Conservation (phyloP, 2,888 invertebrate genomes). For the Prosopocoilus inquinatus region DNA sequence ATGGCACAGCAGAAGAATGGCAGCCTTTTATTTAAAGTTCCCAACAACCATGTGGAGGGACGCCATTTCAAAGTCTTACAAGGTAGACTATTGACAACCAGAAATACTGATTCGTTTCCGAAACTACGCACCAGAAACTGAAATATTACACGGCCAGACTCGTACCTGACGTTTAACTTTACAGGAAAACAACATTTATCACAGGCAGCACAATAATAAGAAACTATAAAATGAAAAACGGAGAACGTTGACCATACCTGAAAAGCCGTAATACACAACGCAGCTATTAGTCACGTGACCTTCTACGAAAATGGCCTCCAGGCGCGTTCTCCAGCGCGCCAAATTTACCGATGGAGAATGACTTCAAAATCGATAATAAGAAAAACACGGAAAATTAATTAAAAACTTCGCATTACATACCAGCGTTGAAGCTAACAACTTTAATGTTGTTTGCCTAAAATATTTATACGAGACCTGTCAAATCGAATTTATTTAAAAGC, state of each 20-base stretch:
- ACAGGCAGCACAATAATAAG: conserved; percentile 24
- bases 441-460: not conserved
- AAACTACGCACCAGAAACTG: not conserved
- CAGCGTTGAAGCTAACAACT: not conserved
- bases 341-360: conserved; percentile 18
- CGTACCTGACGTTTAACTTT: conserved; percentile 4
- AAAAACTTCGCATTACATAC: not conserved
- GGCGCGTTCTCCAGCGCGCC: conserved; percentile 21
- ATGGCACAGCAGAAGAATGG: not conserved
- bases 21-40: conserved; percentile 27
- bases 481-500: not conserved
- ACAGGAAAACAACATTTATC: conserved; percentile 16
- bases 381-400: conserved; percentile 12
- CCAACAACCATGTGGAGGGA: conserved; percentile 66
- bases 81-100: conserved; percentile 61
- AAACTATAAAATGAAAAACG: conserved; percentile 31
- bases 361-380: conserved; percentile 7
- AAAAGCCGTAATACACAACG: conserved; percentile 43
- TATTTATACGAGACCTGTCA: conserved; percentile 1
- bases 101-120: conserved; percentile 9
- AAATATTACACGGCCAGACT: not conserved
- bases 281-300: conserved; percentile 49
- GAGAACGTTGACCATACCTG: conserved; percentile 48
- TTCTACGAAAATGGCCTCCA: conserved; percentile 34
- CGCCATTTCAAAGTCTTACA: conserved; percentile 70